phyloP scores from a whole-genome alignment of 2,113 vertebrate species.

The Sardina pilchardus region DNA sequence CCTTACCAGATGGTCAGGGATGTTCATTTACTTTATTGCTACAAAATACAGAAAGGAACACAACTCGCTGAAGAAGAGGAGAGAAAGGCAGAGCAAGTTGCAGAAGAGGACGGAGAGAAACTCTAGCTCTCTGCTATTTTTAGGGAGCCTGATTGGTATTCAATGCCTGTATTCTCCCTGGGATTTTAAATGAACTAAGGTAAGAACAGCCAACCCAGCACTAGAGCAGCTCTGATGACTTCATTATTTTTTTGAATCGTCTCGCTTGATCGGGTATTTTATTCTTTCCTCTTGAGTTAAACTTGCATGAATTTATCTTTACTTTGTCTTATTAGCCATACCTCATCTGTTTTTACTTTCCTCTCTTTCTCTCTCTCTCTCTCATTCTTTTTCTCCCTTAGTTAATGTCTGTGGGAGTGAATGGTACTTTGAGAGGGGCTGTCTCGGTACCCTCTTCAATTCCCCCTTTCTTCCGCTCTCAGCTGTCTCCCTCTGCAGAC shows the following conservation, averaged over 20 bases:
- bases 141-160: neutral
- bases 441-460: conserved; percentile 40
- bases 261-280: neutral
- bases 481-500: conserved; percentile 50
- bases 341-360: neutral
- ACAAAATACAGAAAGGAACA: neutral
- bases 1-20: conserved; percentile 32
- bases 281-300: neutral
- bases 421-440: conserved; percentile 33
- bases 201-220: neutral
- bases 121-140: neutral
- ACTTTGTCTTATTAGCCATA: neutral
- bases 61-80: neutral
- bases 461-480: conserved; percentile 50
- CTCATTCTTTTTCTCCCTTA: neutral
- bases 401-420: conserved; percentile 41
- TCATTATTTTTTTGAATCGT: neutral
- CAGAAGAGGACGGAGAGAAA: neutral
- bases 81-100: conserved; percentile 1
- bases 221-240: neutral
- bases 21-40: conserved; percentile 27
- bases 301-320: neutral
- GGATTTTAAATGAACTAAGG: neutral
- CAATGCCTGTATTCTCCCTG: neutral
- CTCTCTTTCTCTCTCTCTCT: neutral